phyloP scores from a whole-genome alignment of 2,113 vertebrate species.

The Sus scrofa region DNA sequence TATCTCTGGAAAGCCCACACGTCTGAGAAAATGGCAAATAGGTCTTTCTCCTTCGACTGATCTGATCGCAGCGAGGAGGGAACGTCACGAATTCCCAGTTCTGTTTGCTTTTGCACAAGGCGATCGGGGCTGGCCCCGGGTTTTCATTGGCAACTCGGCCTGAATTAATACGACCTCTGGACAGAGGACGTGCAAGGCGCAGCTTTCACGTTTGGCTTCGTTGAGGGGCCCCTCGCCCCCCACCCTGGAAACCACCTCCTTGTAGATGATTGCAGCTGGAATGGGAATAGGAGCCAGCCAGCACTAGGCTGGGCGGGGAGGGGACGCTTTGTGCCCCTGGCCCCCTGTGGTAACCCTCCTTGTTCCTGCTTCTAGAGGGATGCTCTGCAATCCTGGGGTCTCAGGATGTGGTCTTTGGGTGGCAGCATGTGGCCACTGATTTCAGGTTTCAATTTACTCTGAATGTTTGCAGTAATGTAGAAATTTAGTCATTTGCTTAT shows the following conservation, averaged over 20 bases:
- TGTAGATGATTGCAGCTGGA: background rate
- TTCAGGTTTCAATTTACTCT: background rate
- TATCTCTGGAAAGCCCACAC: conserved; percentile 69
- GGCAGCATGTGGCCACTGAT: background rate
- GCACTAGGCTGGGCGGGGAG: background rate
- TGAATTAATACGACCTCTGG: background rate
- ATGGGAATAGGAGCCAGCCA: background rate
- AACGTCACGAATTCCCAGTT: background rate
- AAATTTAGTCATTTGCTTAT: conserved; percentile 1
- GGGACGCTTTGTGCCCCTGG: background rate
- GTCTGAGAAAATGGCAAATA: conserved; percentile 45
- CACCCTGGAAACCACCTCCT: background rate
- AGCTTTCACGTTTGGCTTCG: background rate
- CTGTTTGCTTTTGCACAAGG: conserved; percentile 3
- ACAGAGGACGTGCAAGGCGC: background rate
- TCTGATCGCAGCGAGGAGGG: background rate
- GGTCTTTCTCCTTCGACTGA: conserved; percentile 32
- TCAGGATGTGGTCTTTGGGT: background rate
- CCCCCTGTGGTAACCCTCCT: background rate
- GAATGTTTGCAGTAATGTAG: background rate
- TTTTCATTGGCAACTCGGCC: background rate
- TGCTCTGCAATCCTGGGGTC: background rate
- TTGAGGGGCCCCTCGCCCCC: background rate
- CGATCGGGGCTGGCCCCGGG: background rate
- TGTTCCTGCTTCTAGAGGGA: background rate